A percentile compares a stretch with the other conserved stretches of the same genome.
Evolutionary conservation across 2,888 invertebrate genomes (phyloP).

Genomic region (Ophioninae sp.): DNA sequence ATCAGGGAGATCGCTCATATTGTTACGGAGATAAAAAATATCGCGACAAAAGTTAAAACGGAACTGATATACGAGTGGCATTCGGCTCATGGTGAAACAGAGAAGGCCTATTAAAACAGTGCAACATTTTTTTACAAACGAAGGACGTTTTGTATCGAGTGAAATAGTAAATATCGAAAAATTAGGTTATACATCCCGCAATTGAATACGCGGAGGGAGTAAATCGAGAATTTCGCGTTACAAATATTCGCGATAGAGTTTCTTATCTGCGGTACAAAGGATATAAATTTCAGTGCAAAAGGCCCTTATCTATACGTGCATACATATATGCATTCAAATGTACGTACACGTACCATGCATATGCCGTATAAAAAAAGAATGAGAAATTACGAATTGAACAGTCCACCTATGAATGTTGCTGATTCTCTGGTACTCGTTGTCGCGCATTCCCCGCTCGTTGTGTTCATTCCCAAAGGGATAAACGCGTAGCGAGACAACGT

Average conservation of each 20-base stretch:
- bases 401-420: constrained; percentile 6
- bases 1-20: neutral
- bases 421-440: constrained; percentile 31
- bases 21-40: neutral
- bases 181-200: neutral
- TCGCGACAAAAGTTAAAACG: neutral
- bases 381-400: constrained; percentile 12
- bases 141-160: neutral
- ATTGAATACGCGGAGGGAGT: neutral
- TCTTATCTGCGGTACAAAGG: constrained; percentile 23
- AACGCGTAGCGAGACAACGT: constrained; percentile 22
- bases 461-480: constrained; percentile 20
- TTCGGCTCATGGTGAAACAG: neutral
- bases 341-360: neutral
- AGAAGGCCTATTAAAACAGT: neutral
- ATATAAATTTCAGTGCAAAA: neutral
- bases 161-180: neutral
- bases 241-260: constrained; percentile 35
- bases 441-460: constrained; percentile 27
- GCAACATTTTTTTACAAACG: neutral
- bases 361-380: constrained; percentile 15
- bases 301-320: neutral
- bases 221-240: constrained; percentile 19
- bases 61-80: neutral
- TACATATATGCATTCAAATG: neutral